A percentile compares a stretch with the other conserved stretches of the same genome.
Conservation (phyloP, 2,113 vertebrate species). For the Calidris pygmaea region DNA sequence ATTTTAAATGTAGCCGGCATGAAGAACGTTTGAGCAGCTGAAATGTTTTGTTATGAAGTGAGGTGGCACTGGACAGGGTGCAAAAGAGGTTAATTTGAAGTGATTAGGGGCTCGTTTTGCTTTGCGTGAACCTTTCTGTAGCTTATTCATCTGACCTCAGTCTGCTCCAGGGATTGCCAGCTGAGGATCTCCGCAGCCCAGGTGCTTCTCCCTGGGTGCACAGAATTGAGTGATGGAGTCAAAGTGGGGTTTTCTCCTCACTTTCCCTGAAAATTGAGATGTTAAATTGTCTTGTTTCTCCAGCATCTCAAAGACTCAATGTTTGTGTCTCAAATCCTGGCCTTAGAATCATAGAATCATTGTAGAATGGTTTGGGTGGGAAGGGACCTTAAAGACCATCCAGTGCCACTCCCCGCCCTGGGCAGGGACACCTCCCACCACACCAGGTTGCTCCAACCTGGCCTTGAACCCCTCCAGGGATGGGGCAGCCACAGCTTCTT, state of each 20-base stretch:
- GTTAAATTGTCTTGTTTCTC: neutral
- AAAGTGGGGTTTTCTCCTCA: too few relatives aligned
- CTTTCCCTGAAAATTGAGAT: neutral
- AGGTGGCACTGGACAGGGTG: neutral
- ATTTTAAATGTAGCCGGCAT: neutral
- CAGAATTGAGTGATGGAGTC: too few relatives aligned
- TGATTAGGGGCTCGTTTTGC: neutral
- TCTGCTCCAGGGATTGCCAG: neutral
- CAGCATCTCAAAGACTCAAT: neutral
- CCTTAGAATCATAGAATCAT: too few relatives aligned
- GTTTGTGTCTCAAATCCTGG: neutral
- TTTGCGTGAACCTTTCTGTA: neutral
- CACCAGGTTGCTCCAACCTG: too few relatives aligned
- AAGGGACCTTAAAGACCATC: too few relatives aligned
- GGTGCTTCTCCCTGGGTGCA: too few relatives aligned
- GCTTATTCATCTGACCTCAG: neutral
- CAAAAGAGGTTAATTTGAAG: neutral
- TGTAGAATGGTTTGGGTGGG: too few relatives aligned
- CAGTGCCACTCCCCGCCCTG: too few relatives aligned
- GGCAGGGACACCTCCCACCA: too few relatives aligned
- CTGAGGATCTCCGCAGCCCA: too few relatives aligned
- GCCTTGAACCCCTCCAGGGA: too few relatives aligned
- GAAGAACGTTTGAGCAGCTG: neutral
- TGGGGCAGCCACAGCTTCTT: too few relatives aligned
- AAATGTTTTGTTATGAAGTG: neutral